These are phyloP conservation scores for Orycteropus afer DNA, from an alignment of 2,113 vertebrate species.

Conservation along the genomic window DNA sequence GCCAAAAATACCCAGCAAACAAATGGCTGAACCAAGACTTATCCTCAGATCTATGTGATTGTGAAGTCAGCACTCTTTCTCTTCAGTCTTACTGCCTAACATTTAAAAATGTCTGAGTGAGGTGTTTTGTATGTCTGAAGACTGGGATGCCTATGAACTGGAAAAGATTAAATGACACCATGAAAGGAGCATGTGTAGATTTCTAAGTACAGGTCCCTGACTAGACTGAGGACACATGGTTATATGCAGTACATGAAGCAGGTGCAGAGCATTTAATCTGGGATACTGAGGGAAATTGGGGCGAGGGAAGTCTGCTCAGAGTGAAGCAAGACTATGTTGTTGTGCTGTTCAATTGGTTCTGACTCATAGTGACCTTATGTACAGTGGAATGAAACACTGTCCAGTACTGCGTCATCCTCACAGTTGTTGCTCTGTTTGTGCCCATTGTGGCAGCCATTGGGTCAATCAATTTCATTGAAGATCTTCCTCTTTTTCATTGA, in stretches of 20 bases:
- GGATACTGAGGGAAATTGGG: not conserved
- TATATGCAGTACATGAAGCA: not conserved
- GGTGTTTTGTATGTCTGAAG: not conserved
- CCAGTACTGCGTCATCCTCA: too few species aligned
- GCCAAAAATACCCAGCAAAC: not conserved
- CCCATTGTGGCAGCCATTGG: too few species aligned
- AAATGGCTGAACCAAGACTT: not conserved
- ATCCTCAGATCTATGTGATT: not conserved
- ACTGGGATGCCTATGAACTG: not conserved
- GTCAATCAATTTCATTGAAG: too few species aligned
- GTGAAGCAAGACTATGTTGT: not conserved
- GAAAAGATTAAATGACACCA: not conserved
- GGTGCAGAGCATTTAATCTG: fast-evolving
- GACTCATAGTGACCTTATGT: too few species aligned
- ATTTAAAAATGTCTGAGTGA: not conserved
- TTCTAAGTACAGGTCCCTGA: not conserved
- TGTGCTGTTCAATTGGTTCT: too few species aligned
- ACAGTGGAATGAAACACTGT: too few species aligned
- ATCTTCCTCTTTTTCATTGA: too few species aligned
- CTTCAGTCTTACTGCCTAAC: not conserved
- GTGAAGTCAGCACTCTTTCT: not conserved
- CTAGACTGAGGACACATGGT: not conserved
- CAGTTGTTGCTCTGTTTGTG: too few species aligned
- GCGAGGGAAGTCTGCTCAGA: not conserved
- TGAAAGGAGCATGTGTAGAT: not conserved